Base-by-base conservation (phyloP, 1,140 invertebrate genomes). In the Drosophila lowei region DNA sequence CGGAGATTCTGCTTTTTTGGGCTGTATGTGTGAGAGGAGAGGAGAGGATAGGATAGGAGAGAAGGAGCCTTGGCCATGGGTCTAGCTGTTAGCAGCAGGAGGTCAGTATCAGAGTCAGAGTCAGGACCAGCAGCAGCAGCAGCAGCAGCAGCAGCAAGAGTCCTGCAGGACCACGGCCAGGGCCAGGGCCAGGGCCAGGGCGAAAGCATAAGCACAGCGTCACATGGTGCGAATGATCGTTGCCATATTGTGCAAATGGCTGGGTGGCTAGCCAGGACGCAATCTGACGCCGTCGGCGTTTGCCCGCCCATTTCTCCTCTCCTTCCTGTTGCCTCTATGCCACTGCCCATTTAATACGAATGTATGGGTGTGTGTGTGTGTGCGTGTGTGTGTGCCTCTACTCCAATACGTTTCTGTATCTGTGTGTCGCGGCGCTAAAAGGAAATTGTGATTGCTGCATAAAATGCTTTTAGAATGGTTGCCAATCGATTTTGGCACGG, bases 391-490 rank as follows among this genome's bases (percentile, higher is more conserved):
- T 57, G 34, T 52, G 21, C 9, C 18, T 28, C 6, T 28, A 6
- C 7, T 30, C 28, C 28, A 30, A 30, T 2, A 30, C 28, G 34
- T 34, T 2, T 38, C 11, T 38, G 56, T 63, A 42, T 55, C 38
- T 61, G 64, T 68, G 77, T 58, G 53, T 52, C 64, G 77, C 62
- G 64, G 77, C 70, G 81, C 64, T 88, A 86, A 86, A 86, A 88
- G 81, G 81, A 86, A 83, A 86, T 88, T 78, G 81, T 77, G 83
- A 86, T 78, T 86, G 83, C 73, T 88, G 77, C 83, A 86, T 85
- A 85, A 86, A 86, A 86, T 78, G 83, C 83, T 86, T 88, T 86
- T 78, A 88, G 77, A 85, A 85, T 80, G 84, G 80, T 81, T 85
- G 80, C 77, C 81, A 85, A 85, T 85, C 80, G 80, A 85, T 85